Evolutionary conservation across 2,888 invertebrate genomes (phyloP).

Genomic region (Hartigia nigra): DNA sequence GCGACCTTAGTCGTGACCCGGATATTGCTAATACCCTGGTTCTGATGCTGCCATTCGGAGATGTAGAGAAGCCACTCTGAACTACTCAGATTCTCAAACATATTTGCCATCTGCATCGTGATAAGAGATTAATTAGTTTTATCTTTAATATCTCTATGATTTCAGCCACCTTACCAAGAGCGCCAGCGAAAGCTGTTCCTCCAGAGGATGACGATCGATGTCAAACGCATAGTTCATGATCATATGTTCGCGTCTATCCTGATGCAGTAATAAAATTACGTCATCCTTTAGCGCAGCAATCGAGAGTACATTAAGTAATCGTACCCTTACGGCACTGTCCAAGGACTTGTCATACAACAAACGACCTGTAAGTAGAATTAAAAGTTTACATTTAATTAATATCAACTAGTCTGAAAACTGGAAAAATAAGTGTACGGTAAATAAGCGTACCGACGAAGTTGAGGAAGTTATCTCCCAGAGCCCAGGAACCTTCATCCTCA

Average conservation of each 20-base stretch:
- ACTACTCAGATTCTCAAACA: conserved; percentile 88
- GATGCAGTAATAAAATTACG: conserved; percentile 88
- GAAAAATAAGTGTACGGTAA: conserved; percentile 10
- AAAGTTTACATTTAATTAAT: conserved; percentile 10
- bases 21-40: conserved; percentile 85
- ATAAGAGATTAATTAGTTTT: background rate
- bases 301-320: conserved; percentile 78
- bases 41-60: conserved; percentile 87
- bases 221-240: conserved; percentile 88
- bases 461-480: conserved; percentile 88
- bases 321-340: conserved; percentile 73
- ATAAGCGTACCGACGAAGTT: conserved; percentile 77
- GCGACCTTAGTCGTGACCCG: conserved; percentile 91
- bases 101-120: conserved; percentile 80
- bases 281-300: conserved; percentile 88
- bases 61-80: conserved; percentile 95
- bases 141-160: conserved; percentile 3
- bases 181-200: conserved; percentile 84
- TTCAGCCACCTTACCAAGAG: conserved; percentile 74
- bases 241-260: conserved; percentile 88
- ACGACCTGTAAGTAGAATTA: conserved; percentile 66
- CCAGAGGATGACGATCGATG: conserved; percentile 78
- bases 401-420: background rate
- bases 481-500: conserved; percentile 93
- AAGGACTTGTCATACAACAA: conserved; percentile 73